Evolutionary conservation across 2,888 invertebrate genomes (phyloP).

Genomic region (Drosophila dives): DNA sequence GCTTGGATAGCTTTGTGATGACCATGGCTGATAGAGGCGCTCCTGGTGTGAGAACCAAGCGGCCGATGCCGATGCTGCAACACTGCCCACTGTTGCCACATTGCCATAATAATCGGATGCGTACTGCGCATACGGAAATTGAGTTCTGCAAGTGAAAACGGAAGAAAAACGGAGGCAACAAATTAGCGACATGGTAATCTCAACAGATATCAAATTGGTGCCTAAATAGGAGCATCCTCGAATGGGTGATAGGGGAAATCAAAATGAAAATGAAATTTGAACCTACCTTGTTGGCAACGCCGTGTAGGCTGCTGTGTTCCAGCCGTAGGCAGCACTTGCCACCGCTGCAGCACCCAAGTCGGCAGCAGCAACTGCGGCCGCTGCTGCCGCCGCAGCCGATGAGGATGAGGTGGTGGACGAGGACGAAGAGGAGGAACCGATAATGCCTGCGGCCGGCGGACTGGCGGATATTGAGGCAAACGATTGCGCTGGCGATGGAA

Average conservation of each 20-base stretch:
- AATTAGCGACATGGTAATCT: conserved; percentile 27
- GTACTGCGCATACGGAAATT: conserved; percentile 84
- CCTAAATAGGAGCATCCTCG: not conserved
- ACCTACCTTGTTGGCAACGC: conserved; percentile 82
- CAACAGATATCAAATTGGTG: not conserved
- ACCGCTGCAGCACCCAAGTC: conserved; percentile 80
- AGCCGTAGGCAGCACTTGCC: conserved; percentile 78
- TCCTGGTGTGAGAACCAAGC: conserved; percentile 84
- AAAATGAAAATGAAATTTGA: not conserved
- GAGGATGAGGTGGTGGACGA: conserved; percentile 26
- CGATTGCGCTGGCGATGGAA: conserved; percentile 83
- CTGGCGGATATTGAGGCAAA: conserved; percentile 82
- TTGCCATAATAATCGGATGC: conserved; percentile 84
- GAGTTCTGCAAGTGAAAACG: conserved; percentile 68
- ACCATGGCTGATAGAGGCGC: conserved; percentile 83
- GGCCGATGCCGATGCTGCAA: conserved; percentile 80
- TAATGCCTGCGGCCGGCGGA: conserved; percentile 65
- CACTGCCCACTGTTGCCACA: conserved; percentile 76
- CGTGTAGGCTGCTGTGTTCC: conserved; percentile 80
- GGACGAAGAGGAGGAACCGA: conserved; percentile 37
- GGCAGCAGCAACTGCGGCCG: conserved; percentile 66
- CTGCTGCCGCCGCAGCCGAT: conserved; percentile 69
- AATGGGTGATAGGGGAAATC: not conserved
- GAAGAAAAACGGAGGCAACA: conserved; percentile 4
- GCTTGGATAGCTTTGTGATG: conserved; percentile 81